Evolutionary conservation across 92 coral and sea anemone species (phyloP).

Genomic region (Bergia puertoricense): DNA sequence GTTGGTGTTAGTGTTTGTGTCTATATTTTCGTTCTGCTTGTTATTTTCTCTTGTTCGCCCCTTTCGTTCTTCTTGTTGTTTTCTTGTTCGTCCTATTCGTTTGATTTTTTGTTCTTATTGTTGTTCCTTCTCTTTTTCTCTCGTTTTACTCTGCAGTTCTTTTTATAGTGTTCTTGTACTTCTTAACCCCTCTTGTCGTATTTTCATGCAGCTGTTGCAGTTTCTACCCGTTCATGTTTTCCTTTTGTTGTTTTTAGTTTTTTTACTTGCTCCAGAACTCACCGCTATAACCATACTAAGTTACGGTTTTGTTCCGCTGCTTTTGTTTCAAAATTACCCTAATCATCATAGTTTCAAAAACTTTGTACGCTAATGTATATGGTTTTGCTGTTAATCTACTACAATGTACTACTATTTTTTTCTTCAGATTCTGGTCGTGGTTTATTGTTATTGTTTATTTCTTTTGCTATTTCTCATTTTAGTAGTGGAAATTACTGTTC

Average conservation of each 20-base stretch:
- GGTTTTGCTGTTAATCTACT: too few species aligned
- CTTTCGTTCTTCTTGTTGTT: neutral
- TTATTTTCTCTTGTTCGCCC: neutral
- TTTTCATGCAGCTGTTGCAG: neutral
- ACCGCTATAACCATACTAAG: neutral
- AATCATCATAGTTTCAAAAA: neutral
- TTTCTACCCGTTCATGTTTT: neutral
- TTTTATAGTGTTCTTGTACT: neutral
- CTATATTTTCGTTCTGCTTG: neutral
- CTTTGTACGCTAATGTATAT: too few species aligned
- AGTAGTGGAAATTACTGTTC: neutral
- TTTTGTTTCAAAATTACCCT: too few species aligned
- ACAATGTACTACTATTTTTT: too few species aligned
- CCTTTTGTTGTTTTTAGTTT: neutral
- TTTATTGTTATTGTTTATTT: too few species aligned
- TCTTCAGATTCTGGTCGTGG: too few species aligned
- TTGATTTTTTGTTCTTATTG: neutral
- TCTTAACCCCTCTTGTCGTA: neutral
- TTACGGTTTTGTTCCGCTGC: neutral
- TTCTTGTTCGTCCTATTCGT: neutral
- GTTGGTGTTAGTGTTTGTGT: neutral
- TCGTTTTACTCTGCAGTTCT: neutral
- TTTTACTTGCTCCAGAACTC: too few species aligned
- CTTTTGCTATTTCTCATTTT: too few species aligned
- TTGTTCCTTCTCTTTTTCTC: neutral